These are phyloP conservation scores for Adrianichthys oophorus DNA, from an alignment of 2,797 vertebrate genomes.

Conservation along the genomic window DNA sequence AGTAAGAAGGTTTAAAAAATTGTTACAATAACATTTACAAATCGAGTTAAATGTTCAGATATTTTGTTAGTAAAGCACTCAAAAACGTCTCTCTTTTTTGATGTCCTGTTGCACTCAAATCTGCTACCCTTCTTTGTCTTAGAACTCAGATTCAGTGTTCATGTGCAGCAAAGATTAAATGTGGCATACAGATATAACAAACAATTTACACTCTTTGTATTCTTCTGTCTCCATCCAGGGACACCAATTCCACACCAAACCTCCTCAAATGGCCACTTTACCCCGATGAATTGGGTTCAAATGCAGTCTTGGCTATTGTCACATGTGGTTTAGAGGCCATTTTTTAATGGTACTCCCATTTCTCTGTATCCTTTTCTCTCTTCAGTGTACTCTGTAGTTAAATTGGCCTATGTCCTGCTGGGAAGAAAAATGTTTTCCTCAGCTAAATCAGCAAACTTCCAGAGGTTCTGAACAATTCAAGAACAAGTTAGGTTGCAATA, in stretches of 20 bases:
- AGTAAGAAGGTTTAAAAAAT: too few relatives aligned
- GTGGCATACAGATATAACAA: conserved; percentile 37
- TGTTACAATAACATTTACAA: too few relatives aligned
- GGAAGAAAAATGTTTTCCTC: conserved; percentile 62
- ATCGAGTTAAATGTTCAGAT: too few relatives aligned
- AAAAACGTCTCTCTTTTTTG: background rate
- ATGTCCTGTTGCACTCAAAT: conserved; percentile 5
- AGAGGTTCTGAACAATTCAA: conserved; percentile 31
- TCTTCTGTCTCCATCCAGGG: conserved; percentile 52
- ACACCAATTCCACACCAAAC: conserved; percentile 52
- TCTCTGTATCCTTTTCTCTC: conserved; percentile 54
- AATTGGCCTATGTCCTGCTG: conserved; percentile 33
- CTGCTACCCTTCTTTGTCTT: background rate
- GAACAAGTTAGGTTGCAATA: conserved; percentile 33
- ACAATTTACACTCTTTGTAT: conserved; percentile 40
- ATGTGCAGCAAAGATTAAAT: conserved; percentile 25
- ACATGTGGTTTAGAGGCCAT: conserved; percentile 75
- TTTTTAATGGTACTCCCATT: conserved; percentile 72
- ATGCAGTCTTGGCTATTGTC: conserved; percentile 77
- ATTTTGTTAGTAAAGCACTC: too few relatives aligned
- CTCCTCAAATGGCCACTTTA: conserved; percentile 72
- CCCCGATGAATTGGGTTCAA: conserved; percentile 75
- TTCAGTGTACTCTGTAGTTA: conserved; percentile 37
- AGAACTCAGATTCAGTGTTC: conserved; percentile 6
- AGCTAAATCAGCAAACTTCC: conserved; percentile 29